Evolutionary conservation across 2,888 invertebrate species (phyloP), one percentile per base, ranked within the genome.

Genomic region (Apamea epomidion): DNA sequence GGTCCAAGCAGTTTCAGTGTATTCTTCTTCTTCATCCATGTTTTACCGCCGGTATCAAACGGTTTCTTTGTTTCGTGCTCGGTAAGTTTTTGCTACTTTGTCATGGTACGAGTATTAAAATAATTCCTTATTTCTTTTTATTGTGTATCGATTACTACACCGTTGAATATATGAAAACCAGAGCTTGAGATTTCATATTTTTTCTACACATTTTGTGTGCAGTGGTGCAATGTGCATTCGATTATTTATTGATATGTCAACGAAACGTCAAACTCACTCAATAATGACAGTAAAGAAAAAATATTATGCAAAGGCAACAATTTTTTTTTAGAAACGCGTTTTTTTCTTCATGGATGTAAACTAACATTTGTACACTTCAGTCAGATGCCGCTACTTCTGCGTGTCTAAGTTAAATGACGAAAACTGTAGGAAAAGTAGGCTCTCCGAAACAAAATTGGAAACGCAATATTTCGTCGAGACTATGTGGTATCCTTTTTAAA

Each of bases 21-120:
- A 96, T 77, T 95, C 95, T 60, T 96, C 95, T 76, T 96, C 96
- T 87, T 96, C 95, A 80, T 96, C 95, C 96, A 96, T 96, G 62
- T 76, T 90, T 51, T 64, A 76, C 25, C 16, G 68, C 76, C 83
- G 78, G 67, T 81, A 72, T 58, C 10, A 37, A 60, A 76, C 74
- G 76, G 81, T 70, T 85, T 83, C 75, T 82, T 78, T 80, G 73
- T 83, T 75, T 64, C 32, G 42, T 67, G 32, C 14, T 58, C 48
- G 25, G 8, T 12, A 70, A 45, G n/a, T 29, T n/a, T 58, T 25
- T 7, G 67, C 42, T 86, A 83, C 7, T 72, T 75, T 60, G 29
- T 68, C 76, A 86, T 74, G n/a, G 21, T 74, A 74, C 29, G 16
- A 58, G 60, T 60, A 7, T 18, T 18, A n/a, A 12, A 37, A 25